Evolutionary conservation across 2,797 vertebrate species (phyloP), one percentile per base, ranked within the genome.

Genomic region (Gambusia yucatana): DNA sequence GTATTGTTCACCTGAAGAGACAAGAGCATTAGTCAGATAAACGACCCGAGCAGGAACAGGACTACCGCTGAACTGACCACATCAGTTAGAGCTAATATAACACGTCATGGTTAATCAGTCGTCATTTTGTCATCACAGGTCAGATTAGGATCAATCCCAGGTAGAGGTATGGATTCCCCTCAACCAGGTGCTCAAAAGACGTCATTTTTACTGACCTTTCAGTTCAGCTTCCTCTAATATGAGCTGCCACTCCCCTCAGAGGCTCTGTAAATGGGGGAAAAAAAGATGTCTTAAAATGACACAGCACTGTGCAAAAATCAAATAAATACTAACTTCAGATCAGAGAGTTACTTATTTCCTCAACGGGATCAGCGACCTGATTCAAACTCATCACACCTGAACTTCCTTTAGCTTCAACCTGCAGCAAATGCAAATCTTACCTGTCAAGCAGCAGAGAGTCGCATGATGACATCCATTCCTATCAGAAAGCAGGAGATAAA

Each of bases 321-420:
- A 0, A 2, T 0, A 17, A 0, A 20, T n/a, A 74, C 14, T 1
- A 0, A 25, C 48, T 28, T 25, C 88, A 91, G 92, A 94, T 96
- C 95, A 96, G 96, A 90, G 75, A n/a, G 5, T 47, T 28, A 78
- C 17, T 0, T 0, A 0, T 72, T 36, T 96, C 96, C 92, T 96
- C 96, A 96, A 95, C 46, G 22, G 73, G 91, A 96, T 96, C 95
- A 95, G 96, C 50, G 95, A 96, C 96, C 95, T 96, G 95, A 96
- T 96, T 96, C 95, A 81, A 16, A 85, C 1, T 92, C 96, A 96
- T 96, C 95, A 93, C 67, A 75, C 85, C 93, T 86, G 88, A 90
- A 73, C 2, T 0, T 9, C 4, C 0, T 3, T 22, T 1, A 14
- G 0, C n/a, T 0, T 2, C 7, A 57, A 7, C 0, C 0, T 0